phyloP scores from a whole-genome alignment of 2,888 invertebrate genomes.

The Hymenopus coronatus region DNA sequence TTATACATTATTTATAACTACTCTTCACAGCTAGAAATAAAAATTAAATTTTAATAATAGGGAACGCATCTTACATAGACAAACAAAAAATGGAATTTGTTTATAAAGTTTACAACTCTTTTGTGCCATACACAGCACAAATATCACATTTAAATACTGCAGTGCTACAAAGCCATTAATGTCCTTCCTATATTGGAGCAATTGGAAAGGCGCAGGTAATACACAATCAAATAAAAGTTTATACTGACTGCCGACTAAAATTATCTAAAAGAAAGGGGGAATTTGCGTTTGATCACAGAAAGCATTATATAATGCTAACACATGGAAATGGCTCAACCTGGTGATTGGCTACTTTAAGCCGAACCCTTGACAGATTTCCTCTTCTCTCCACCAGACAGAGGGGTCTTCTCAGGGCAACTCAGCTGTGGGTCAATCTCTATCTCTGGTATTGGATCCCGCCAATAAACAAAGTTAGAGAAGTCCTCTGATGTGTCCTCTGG shows the following conservation, averaged over 20 bases:
- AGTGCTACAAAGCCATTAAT: not conserved
- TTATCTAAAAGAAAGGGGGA: not conserved
- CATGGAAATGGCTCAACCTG: not conserved
- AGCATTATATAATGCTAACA: not conserved
- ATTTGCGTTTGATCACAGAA: not conserved
- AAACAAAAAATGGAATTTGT: not conserved
- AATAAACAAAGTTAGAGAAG: constrained; percentile 86
- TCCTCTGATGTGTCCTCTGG: constrained; percentile 63
- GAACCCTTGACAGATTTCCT: not conserved
- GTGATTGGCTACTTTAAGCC: not conserved
- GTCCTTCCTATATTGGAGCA: not conserved
- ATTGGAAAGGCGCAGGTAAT: not conserved
- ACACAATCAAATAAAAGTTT: not conserved
- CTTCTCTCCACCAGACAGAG: not conserved
- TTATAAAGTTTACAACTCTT: not conserved
- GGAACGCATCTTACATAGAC: not conserved
- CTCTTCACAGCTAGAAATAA: not conserved
- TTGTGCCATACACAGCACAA: not conserved
- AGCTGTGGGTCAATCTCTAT: constrained; percentile 37
- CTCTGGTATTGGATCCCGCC: constrained; percentile 83
- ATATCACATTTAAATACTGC: not conserved
- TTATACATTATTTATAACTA: not conserved
- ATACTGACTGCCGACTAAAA: not conserved
- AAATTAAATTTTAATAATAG: not conserved
- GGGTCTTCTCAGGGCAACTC: not conserved